Percentiles rank a stretch among this genome's conserved stretches.
Evolutionary conservation across 2,113 vertebrate genomes (phyloP).

Genomic region (Rhea pennata): DNA sequence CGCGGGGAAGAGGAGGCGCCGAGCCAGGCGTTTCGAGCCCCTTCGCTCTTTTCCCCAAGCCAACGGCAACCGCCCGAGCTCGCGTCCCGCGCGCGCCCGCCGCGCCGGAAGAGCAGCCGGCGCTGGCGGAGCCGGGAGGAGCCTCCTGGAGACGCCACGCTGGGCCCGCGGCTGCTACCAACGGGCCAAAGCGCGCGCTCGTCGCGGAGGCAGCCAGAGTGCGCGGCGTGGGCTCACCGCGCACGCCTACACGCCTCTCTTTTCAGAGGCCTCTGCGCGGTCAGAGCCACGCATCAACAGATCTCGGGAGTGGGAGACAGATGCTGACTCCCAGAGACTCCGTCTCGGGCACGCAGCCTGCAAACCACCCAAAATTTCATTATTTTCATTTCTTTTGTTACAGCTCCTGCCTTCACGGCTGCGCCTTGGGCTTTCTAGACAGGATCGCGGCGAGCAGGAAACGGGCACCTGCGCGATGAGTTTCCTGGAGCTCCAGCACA

Average conservation of each 20-base stretch:
- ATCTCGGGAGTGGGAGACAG: background rate
- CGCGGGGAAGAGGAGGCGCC: background rate
- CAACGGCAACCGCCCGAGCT: background rate
- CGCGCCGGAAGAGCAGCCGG: background rate
- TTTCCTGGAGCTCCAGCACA: constrained; percentile 58
- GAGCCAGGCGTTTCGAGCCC: background rate
- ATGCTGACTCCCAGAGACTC: constrained; percentile 31
- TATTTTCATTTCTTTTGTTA: constrained; percentile 60
- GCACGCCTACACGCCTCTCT: constrained; percentile 11
- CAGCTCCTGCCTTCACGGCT: constrained; percentile 22
- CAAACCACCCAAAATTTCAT: constrained; percentile 14
- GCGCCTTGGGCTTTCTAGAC: constrained; percentile 61
- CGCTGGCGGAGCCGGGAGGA: too few species aligned
- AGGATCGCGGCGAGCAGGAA: constrained; percentile 55
- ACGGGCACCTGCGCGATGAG: background rate
- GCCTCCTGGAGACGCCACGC: fast-evolving
- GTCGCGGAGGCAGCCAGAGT: constrained; percentile 36
- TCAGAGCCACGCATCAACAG: constrained; percentile 35
- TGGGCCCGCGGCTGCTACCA: background rate
- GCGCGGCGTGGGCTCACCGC: background rate
- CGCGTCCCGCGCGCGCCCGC: too few species aligned
- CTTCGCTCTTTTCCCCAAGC: background rate
- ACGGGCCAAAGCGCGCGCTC: background rate
- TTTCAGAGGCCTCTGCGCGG: constrained; percentile 5
- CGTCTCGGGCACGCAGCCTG: background rate